Conservation (phyloP, 2,113 vertebrate genomes). For the Lagopus muta region DNA sequence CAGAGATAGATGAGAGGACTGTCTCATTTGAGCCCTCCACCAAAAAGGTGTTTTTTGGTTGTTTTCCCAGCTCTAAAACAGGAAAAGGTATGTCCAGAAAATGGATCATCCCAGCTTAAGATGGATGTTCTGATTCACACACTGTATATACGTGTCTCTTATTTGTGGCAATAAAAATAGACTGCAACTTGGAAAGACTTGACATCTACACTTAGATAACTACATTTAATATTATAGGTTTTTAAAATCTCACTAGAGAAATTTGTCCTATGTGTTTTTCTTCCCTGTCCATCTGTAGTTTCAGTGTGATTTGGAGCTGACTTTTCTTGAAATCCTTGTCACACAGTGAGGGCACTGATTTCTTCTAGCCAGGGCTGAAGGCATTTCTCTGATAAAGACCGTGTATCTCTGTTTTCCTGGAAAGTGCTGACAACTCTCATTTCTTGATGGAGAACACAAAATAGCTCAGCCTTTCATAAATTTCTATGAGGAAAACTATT, state of each 20-base stretch:
- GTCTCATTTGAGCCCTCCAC: not conserved
- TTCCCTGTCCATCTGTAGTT: not conserved
- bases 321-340: not conserved
- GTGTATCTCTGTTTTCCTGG: not conserved
- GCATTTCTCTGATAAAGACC: not conserved
- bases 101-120: not conserved
- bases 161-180: not conserved
- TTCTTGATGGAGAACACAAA: conserved; percentile 6
- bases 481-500: not conserved
- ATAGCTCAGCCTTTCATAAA: not conserved
- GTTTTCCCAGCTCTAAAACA: not conserved
- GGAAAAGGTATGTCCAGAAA: not conserved
- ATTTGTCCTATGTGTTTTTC: not conserved
- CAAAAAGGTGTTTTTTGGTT: not conserved
- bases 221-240: not conserved
- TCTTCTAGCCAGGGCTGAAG: not conserved
- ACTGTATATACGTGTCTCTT: not conserved
- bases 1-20: not conserved
- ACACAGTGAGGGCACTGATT: not conserved
- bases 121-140: not conserved
- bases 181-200: not conserved
- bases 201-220: not conserved
- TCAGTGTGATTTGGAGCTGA: not conserved
- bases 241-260: not conserved
- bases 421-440: not conserved